Evolutionary conservation across 2,888 invertebrate species (phyloP).

Genomic region (Aelia acuminata): DNA sequence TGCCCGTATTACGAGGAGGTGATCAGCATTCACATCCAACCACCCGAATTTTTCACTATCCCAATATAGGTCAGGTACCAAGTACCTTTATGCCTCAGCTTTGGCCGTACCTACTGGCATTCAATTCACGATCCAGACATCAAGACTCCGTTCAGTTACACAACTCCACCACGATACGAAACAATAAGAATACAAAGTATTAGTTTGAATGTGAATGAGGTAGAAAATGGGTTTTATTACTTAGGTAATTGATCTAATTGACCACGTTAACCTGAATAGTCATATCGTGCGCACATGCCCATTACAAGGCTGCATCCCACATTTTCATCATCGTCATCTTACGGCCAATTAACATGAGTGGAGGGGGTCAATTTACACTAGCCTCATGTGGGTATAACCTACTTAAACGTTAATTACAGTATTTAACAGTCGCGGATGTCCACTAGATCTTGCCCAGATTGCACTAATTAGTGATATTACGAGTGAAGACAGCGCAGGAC

Average conservation of each 20-base stretch:
- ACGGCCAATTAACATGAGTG: neutral
- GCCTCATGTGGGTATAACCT: slow-evolving; percentile 14
- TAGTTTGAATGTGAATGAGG: neutral
- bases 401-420: slow-evolving; percentile 4
- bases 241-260: neutral
- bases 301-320: slow-evolving; percentile 10
- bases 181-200: no score
- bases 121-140: no score
- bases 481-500: neutral
- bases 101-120: no score
- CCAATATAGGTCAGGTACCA: neutral
- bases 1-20: neutral
- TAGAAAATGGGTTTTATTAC: neutral
- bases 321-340: slow-evolving; percentile 19
- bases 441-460: slow-evolving; percentile 7
- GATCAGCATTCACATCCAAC: neutral
- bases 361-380: neutral
- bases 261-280: neutral
- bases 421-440: slow-evolving; percentile 9
- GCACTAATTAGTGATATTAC: neutral
- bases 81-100: neutral
- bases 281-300: neutral
- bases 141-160: no score
- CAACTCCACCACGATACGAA: no score
- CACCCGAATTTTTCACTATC: neutral